Base-by-base conservation (phyloP, 2,888 invertebrate genomes). In the Drosophila melanosoma region DNA sequence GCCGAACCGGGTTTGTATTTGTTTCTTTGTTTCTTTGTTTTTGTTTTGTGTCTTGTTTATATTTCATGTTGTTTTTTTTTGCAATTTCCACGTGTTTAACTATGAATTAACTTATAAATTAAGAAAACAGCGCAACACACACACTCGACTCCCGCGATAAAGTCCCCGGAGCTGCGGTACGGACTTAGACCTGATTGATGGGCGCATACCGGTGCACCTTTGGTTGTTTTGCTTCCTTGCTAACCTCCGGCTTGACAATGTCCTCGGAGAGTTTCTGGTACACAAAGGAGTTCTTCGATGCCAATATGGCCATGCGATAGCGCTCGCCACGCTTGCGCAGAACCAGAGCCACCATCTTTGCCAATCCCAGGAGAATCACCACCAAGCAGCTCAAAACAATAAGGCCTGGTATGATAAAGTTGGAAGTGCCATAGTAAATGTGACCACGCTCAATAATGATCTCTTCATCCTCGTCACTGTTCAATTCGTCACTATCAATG, bases 211-310 rank as follows among this genome's bases (percentile, higher is more conserved):
- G 95, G 93, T 94, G 95, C 73, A 95, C 94, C 91, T 95, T 96
- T 57, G 96, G 96, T 87, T 92, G 96, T 95, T 89, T 95, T 94
- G 84, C 76, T 61, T 91, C 89, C 87, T 92, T 92, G 72, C 66
- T 74, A 60, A 52, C 23, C 4, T 95, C 23, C 6, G 95, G 95
- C 56, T 95, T 95, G 15, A 94, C 94, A 79, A 96, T 95, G 82
- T 97, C 97, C 92, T 97, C 97, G 15, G 96, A 96, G 63, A 97
- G 93, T 79, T 96, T 96, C 90, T 96, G 96, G 93, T 97, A 97
- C 26, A 97, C 96, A 70, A 96, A 94, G 38, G 93, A 93, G 74
- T 93, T 93, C 82, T 93, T 93, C 6, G 93, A 91, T 64, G 93
- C 93, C 72, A 93, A 66, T 42, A 93, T 75, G 12, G 93, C 93